A percentile compares a stretch with the other conserved stretches of the same genome.
Conservation (phyloP, 64 coral and sea anemone genomes). For the Catalaphyllia jardinei region DNA sequence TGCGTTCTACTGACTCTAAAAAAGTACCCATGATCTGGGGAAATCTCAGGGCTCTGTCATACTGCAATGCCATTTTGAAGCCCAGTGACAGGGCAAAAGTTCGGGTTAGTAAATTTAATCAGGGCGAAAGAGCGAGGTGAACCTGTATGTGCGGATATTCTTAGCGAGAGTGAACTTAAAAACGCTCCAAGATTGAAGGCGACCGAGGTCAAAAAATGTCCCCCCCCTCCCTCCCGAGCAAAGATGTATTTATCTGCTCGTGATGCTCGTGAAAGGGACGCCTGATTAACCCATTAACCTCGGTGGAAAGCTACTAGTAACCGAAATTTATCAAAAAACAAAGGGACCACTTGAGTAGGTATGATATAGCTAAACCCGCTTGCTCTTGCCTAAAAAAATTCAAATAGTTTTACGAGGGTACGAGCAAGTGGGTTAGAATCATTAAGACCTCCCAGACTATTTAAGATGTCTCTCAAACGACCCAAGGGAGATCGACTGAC, state of each 20-base stretch:
- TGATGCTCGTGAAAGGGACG: background rate
- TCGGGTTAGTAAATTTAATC: background rate
- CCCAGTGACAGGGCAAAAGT: constrained; percentile 38
- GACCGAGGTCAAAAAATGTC: too few species aligned
- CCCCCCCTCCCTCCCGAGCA: too few species aligned
- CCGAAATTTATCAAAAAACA: too few species aligned
- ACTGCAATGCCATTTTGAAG: constrained; percentile 2
- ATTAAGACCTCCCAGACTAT: too few species aligned
- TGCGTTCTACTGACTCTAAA: too few species aligned
- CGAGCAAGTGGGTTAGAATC: too few species aligned
- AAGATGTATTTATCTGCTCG: constrained; percentile 8
- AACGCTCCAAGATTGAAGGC: constrained; percentile 29
- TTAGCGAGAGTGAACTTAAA: constrained; percentile 27
- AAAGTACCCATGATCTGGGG: too few species aligned
- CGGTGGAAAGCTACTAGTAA: too few species aligned
- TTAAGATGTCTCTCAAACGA: constrained; percentile 1
- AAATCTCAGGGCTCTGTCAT: background rate
- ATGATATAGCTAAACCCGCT: too few species aligned
- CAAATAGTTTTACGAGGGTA: too few species aligned
- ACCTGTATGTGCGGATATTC: background rate
- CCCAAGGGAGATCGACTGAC: background rate
- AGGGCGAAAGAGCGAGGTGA: constrained; percentile 14
- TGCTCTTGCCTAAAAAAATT: too few species aligned
- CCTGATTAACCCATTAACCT: background rate
- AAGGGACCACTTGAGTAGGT: too few species aligned